Percentiles rank a stretch among this genome's conserved stretches.
Conservation (phyloP, 64 coral and sea anemone genomes). For the Pocillopora verrucosa region DNA sequence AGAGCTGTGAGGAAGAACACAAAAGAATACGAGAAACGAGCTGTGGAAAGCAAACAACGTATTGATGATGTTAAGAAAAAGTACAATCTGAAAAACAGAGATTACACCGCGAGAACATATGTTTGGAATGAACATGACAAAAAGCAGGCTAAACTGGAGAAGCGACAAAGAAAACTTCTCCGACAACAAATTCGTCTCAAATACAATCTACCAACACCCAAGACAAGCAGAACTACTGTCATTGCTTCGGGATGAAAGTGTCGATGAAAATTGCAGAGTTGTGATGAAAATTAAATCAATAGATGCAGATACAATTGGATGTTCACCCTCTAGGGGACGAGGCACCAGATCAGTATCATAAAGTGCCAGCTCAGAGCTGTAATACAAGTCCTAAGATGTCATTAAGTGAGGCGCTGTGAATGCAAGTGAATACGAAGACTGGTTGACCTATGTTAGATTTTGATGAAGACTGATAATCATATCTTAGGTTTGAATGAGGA, state of each 20-base stretch:
- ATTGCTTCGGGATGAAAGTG: not conserved
- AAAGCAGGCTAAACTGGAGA: not conserved
- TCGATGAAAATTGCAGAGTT: not conserved
- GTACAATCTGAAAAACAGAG: slow-evolving; percentile 31
- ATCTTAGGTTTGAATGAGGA: too few relatives aligned
- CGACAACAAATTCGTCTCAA: slow-evolving; percentile 16
- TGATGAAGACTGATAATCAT: too few relatives aligned
- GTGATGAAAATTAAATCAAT: too few relatives aligned
- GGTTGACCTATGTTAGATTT: too few relatives aligned
- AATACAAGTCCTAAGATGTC: too few relatives aligned
- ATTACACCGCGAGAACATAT: slow-evolving; percentile 18
- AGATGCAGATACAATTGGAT: too few relatives aligned
- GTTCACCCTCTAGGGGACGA: too few relatives aligned
- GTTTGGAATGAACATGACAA: slow-evolving; percentile 6
- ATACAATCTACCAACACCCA: slow-evolving; percentile 8
- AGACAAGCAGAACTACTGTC: not conserved
- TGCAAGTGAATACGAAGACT: too few relatives aligned
- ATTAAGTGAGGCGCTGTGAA: too few relatives aligned
- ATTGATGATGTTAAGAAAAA: slow-evolving; percentile 16
- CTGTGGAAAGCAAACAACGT: not conserved
- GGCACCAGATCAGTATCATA: too few relatives aligned
- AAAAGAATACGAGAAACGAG: slow-evolving; percentile 18
- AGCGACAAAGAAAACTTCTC: slow-evolving; percentile 1
- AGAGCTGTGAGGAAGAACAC: slow-evolving; percentile 5
- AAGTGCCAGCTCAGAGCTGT: too few relatives aligned